Conservation (phyloP, 2,888 invertebrate species). For the Andrena hattorfiana region DNA sequence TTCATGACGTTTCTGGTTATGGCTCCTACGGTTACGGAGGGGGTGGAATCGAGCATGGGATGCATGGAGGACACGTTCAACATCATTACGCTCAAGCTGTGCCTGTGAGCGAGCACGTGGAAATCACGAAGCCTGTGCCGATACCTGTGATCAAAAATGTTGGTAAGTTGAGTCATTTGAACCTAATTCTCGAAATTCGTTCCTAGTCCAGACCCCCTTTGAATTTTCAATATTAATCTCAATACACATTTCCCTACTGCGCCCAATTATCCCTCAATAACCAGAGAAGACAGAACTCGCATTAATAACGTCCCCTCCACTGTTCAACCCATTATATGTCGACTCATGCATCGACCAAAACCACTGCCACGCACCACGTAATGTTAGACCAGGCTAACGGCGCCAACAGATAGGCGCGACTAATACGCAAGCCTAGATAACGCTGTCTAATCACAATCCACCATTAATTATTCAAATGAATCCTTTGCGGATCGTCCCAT, state of each 20-base stretch:
- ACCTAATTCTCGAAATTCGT: no score
- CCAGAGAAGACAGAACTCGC: not conserved
- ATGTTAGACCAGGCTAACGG: no score
- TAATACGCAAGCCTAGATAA: no score
- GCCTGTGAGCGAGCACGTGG: slow-evolving; percentile 88
- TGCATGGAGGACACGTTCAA: slow-evolving; percentile 73
- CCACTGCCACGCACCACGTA: no score
- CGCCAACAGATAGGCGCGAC: no score
- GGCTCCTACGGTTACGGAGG: slow-evolving; percentile 58
- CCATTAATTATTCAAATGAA: no score
- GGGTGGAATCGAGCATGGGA: slow-evolving; percentile 60
- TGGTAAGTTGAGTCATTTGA: slow-evolving; percentile 79
- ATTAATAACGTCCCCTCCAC: not conserved
- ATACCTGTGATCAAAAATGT: slow-evolving; percentile 89
- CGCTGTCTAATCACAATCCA: no score
- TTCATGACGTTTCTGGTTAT: slow-evolving; percentile 59
- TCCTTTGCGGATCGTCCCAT: not conserved
- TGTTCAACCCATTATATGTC: not conserved
- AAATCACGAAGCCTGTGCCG: slow-evolving; percentile 89
- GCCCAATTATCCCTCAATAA: not conserved
- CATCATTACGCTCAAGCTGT: slow-evolving; percentile 85
- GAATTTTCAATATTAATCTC: no score
- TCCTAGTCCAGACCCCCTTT: no score
- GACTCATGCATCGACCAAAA: not conserved
- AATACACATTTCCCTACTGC: no score